Percentiles rank a stretch among this genome's conserved stretches.
phyloP scores from a whole-genome alignment of 1,140 invertebrate species.

The Aphidius ervi region DNA sequence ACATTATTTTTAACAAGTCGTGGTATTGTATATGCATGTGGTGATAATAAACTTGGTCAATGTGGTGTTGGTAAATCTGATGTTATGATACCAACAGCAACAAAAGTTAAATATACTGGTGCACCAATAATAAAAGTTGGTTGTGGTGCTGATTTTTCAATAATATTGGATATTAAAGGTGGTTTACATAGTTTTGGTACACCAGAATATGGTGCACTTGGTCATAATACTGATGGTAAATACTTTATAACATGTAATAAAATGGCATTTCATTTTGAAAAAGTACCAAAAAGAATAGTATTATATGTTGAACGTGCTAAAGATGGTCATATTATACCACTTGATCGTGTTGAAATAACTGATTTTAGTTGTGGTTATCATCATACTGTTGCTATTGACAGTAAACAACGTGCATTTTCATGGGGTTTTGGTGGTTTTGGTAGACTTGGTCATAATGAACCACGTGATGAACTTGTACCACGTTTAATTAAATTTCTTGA shows the following conservation, averaged over 20 bases:
- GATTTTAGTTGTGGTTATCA: conserved; percentile 88
- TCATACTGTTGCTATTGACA: conserved; percentile 86
- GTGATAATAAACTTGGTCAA: conserved; percentile 88
- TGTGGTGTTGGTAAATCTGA: conserved; percentile 79
- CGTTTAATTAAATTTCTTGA: conserved; percentile 87
- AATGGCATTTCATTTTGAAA: conserved; percentile 80
- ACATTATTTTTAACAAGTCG: conserved; percentile 82
- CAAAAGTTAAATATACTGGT: conserved; percentile 69
- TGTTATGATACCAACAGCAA: conserved; percentile 65
- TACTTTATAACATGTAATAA: conserved; percentile 88
- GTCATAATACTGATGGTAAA: conserved; percentile 90
- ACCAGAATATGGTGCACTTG: conserved; percentile 88
- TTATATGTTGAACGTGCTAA: conserved; percentile 85
- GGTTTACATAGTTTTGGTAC: conserved; percentile 85
- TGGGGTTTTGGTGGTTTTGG: conserved; percentile 96
- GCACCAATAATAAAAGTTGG: conserved; percentile 79
- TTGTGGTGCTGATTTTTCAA: conserved; percentile 88
- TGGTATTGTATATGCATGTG: conserved; percentile 80
- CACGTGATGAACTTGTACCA: conserved; percentile 86
- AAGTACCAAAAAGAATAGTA: conserved; percentile 76
- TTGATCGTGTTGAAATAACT: conserved; percentile 82
- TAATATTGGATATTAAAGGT: conserved; percentile 85
- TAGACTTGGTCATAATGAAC: conserved; percentile 85
- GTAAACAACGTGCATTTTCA: conserved; percentile 80
- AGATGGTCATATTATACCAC: conserved; percentile 77